These are phyloP conservation scores for Spialia ferax DNA, from an alignment of 2,888 invertebrate species.

Conservation along the genomic window DNA sequence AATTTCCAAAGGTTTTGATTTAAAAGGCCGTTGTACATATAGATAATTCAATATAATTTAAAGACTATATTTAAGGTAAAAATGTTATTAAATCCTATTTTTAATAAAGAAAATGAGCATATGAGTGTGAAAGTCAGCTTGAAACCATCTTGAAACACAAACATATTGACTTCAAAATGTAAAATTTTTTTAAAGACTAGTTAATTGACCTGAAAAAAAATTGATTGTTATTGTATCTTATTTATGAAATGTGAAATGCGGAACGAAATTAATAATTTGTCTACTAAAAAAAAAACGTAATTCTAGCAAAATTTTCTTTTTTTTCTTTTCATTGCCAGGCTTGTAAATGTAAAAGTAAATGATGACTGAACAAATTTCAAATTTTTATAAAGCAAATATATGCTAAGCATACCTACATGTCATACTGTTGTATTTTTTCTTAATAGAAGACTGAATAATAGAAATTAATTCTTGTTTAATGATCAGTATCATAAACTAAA, in stretches of 20 bases:
- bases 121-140: neutral
- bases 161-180: neutral
- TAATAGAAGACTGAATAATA: neutral
- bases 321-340: too few relatives aligned
- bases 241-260: neutral
- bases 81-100: conserved; percentile 17
- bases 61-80: conserved; percentile 33
- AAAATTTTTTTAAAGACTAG: neutral
- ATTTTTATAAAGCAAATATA: too few relatives aligned
- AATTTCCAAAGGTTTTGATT: neutral
- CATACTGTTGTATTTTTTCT: neutral
- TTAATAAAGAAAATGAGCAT: neutral
- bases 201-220: neutral
- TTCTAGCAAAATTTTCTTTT: too few relatives aligned
- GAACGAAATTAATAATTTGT: neutral
- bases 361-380: too few relatives aligned
- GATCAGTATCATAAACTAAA: neutral
- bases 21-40: conserved; percentile 33
- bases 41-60: conserved; percentile 19
- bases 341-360: too few relatives aligned
- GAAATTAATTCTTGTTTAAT: neutral
- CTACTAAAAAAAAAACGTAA: too few relatives aligned
- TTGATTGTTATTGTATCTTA: conserved; percentile 19
- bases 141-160: neutral
- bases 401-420: neutral